A percentile compares a stretch with the other conserved stretches of the same genome.
Evolutionary conservation across 2,888 invertebrate species (phyloP).

Genomic region (Plagodis dolabraria): DNA sequence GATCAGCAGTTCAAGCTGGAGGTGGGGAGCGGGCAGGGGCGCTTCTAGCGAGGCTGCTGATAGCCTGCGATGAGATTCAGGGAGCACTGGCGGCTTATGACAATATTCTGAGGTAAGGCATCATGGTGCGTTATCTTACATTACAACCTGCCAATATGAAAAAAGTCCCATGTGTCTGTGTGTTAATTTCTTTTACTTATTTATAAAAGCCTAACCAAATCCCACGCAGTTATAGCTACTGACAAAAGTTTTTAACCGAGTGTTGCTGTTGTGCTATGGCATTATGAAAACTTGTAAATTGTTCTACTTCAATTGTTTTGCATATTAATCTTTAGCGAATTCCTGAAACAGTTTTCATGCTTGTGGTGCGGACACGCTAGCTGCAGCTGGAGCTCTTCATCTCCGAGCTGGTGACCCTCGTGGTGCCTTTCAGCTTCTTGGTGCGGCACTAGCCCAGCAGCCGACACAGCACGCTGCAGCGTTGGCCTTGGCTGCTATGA

Average conservation of each 20-base stretch:
- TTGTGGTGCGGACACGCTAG: constrained; percentile 80
- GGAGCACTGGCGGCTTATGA: constrained; percentile 90
- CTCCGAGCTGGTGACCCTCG: constrained; percentile 78
- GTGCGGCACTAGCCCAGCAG: constrained; percentile 79
- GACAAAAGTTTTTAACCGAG: no score
- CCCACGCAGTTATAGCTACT: no score
- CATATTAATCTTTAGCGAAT: no score
- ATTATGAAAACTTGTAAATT: no score
- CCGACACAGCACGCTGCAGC: constrained; percentile 77
- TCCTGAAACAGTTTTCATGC: constrained; percentile 53
- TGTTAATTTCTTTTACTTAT: no score
- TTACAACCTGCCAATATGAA: background rate
- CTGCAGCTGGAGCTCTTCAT: constrained; percentile 78
- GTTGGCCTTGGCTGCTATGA: constrained; percentile 82
- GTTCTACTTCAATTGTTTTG: no score
- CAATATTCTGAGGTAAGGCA: constrained; percentile 88
- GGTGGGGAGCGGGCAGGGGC: constrained; percentile 90
- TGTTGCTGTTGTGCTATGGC: no score
- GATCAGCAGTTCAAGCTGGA: constrained; percentile 88
- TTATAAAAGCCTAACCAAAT: no score
- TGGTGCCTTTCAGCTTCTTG: constrained; percentile 81
- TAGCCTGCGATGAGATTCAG: constrained; percentile 86
- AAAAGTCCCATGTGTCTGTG: no score
- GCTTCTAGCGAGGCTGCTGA: constrained; percentile 88
- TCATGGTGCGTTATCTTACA: background rate